Conservation (phyloP, 2,888 invertebrate genomes). For the Sinopyrophorus schimmeli region DNA sequence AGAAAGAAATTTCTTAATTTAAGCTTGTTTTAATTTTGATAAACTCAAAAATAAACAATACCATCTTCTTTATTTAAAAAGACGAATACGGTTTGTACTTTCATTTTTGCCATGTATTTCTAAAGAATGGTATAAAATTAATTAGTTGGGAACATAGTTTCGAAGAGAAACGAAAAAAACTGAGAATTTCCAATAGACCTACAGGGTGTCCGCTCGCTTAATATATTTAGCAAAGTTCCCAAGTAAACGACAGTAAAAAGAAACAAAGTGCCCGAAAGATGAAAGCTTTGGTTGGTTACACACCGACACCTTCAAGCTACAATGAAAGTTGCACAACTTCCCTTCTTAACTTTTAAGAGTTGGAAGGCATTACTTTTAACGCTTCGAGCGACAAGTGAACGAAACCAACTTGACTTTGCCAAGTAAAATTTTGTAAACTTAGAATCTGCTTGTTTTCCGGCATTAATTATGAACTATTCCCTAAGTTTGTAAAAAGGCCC, state of each 20-base stretch:
- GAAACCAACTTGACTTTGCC: conserved; percentile 23
- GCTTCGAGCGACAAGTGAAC: conserved; percentile 29
- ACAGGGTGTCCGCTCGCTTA: conserved; percentile 1
- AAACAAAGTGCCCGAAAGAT: conserved; percentile 19
- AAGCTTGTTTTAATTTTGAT: too few relatives aligned
- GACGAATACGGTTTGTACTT: too few relatives aligned
- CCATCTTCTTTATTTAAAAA: too few relatives aligned
- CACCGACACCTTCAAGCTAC: conserved; percentile 32
- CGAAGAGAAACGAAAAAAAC: too few relatives aligned
- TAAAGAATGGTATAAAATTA: too few relatives aligned
- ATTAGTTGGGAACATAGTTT: too few relatives aligned
- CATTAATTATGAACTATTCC: conserved; percentile 21
- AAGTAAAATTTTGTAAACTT: conserved; percentile 21
- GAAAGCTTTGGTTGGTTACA: conserved; percentile 29
- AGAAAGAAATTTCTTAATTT: too few relatives aligned
- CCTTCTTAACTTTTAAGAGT: conserved; percentile 31
- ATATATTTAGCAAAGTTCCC: conserved; percentile 14
- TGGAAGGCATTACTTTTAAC: conserved; percentile 34
- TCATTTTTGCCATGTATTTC: too few relatives aligned
- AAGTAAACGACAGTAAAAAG: conserved; percentile 17
- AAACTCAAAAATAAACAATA: too few relatives aligned
- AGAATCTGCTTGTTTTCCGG: conserved; percentile 7
- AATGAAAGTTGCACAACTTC: conserved; percentile 36
- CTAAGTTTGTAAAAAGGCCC: conserved; percentile 11
- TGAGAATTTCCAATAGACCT: neutral